phyloP scores from a whole-genome alignment of 2,888 invertebrate genomes.

The Aleiodes leptofemur region DNA sequence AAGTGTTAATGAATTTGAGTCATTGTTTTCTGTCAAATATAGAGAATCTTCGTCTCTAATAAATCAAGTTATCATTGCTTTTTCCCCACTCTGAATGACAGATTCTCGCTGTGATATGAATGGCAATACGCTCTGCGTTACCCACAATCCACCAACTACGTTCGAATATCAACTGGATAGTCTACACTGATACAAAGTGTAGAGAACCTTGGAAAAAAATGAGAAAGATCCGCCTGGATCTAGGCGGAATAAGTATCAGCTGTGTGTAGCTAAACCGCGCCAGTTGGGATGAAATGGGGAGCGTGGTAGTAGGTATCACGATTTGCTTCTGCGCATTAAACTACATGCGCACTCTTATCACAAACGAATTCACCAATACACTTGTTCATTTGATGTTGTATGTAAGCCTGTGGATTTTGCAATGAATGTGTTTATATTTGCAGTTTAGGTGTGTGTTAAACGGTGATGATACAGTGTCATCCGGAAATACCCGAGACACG shows the following conservation, averaged over 20 bases:
- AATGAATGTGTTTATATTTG: neutral
- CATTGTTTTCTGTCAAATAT: neutral
- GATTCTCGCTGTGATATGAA: neutral
- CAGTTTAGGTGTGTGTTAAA: no score
- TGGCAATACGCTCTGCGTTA: neutral
- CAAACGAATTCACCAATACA: neutral
- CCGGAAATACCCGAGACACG: no score
- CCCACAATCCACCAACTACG: neutral
- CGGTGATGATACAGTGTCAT: no score
- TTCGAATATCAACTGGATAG: slow-evolving; percentile 30
- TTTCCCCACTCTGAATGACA: slow-evolving; percentile 11
- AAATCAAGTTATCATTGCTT: slow-evolving; percentile 8
- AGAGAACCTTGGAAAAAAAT: no score
- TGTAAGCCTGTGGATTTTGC: neutral
- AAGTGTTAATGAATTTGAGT: slow-evolving; percentile 6
- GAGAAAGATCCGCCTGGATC: slow-evolving; percentile 19
- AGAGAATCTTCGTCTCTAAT: neutral
- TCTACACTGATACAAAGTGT: neutral
- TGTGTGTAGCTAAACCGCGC: slow-evolving; percentile 7
- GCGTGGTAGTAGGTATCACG: neutral
- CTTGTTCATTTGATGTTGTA: neutral
- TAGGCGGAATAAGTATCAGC: slow-evolving; percentile 36
- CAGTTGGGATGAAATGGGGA: slow-evolving; percentile 18
- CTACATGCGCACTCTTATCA: slow-evolving; percentile 35
- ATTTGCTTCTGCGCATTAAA: slow-evolving; percentile 39